phyloP scores from a whole-genome alignment of 1,140 invertebrate genomes.

The Zaprionus vittiger region DNA sequence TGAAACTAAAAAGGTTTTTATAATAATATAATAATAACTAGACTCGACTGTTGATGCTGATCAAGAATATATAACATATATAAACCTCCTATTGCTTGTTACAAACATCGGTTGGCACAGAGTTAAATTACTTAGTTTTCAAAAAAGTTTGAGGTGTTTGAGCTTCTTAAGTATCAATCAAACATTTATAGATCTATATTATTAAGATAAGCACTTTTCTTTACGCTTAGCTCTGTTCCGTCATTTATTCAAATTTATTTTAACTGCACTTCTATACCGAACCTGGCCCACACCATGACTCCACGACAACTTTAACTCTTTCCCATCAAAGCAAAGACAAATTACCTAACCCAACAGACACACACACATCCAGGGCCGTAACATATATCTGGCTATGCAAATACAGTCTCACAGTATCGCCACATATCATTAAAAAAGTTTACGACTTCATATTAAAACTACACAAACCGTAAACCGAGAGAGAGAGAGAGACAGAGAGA shows the following conservation, averaged over 20 bases:
- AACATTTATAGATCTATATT: not conserved
- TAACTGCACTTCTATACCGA: not conserved
- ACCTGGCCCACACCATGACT: not conserved
- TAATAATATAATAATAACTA: too few species aligned
- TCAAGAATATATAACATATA: too few species aligned
- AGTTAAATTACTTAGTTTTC: too few species aligned
- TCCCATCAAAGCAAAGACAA: conserved; percentile 39
- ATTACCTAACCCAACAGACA: conserved; percentile 34
- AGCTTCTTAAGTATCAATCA: not conserved
- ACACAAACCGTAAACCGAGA: conserved; percentile 45
- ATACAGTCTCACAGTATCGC: conserved; percentile 64
- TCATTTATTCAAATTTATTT: conserved; percentile 1
- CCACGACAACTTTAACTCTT: conserved; percentile 13
- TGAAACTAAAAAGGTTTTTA: too few species aligned
- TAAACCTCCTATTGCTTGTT: too few species aligned
- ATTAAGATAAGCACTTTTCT: not conserved
- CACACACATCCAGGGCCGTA: not conserved
- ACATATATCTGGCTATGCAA: conserved; percentile 60
- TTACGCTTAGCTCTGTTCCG: not conserved
- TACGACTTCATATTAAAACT: conserved; percentile 76
- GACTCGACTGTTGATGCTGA: too few species aligned
- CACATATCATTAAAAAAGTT: conserved; percentile 72
- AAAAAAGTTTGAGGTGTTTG: too few species aligned
- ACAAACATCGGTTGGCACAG: too few species aligned
- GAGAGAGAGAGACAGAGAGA: too few species aligned